Percentiles rank a stretch among this genome's conserved stretches.
Conservation (phyloP, 1,140 invertebrate species). For the Helicoverpa armigera region DNA sequence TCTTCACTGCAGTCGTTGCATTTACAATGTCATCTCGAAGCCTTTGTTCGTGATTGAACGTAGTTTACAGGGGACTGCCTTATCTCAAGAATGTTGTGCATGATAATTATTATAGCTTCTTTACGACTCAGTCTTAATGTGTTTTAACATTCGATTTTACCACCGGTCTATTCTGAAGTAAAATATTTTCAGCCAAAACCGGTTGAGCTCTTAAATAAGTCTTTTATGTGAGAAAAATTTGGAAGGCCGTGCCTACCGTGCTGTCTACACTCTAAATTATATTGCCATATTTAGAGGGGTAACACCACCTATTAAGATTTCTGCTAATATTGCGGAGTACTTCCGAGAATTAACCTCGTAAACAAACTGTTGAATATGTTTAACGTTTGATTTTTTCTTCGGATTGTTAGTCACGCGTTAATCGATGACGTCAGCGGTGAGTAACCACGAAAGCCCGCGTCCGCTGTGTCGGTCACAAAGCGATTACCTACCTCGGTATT, state of each 20-base stretch:
- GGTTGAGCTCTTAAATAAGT: background rate
- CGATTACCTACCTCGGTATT: constrained; percentile 67
- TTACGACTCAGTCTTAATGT: constrained; percentile 47
- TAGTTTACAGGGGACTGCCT: constrained; percentile 61
- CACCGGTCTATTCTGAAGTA: background rate
- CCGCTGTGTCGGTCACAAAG: constrained; percentile 61
- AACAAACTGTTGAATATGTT: constrained; percentile 43
- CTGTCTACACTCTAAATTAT: too few relatives aligned
- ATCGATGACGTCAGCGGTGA: constrained; percentile 80
- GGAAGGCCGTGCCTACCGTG: too few relatives aligned
- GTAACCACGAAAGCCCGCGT: constrained; percentile 69
- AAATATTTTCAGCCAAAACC: background rate
- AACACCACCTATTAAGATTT: constrained; percentile 1
- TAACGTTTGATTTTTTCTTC: constrained; percentile 68
- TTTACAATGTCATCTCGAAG: constrained; percentile 62
- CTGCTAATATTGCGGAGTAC: background rate
- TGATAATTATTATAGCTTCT: constrained; percentile 64
- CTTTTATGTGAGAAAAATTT: background rate
- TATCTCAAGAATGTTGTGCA: constrained; percentile 74
- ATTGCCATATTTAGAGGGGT: background rate
- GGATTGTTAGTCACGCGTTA: constrained; percentile 76
- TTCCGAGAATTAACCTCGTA: constrained; percentile 46
- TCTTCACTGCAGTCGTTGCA: constrained; percentile 35
- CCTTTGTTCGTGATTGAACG: constrained; percentile 70
- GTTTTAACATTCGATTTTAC: constrained; percentile 46